phyloP scores from a whole-genome alignment of 2,888 invertebrate species.

The Conchocele bisecta region DNA sequence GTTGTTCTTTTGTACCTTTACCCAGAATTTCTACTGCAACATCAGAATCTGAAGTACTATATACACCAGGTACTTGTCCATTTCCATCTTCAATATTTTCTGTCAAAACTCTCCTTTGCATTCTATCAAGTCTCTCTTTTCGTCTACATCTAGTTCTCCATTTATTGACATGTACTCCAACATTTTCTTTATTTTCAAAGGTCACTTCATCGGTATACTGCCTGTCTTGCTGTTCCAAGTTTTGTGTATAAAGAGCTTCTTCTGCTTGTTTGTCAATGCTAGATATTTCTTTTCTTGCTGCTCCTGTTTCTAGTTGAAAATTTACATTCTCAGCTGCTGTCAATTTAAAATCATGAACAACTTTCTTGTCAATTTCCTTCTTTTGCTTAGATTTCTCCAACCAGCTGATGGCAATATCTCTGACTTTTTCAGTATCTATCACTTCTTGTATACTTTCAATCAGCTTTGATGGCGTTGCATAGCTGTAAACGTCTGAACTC shows the following conservation, averaged over 20 bases:
- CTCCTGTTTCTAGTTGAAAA: background rate
- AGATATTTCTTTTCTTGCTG: background rate
- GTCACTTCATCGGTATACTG: background rate
- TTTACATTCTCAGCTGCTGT: background rate
- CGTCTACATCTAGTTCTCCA: conserved; percentile 26
- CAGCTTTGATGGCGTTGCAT: conserved; percentile 14
- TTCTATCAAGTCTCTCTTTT: conserved; percentile 37
- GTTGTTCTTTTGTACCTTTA: background rate
- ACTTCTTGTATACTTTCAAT: background rate
- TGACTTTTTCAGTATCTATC: too few relatives aligned
- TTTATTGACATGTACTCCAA: background rate
- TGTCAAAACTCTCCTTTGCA: conserved; percentile 9
- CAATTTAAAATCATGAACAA: background rate
- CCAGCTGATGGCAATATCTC: background rate
- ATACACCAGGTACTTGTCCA: background rate
- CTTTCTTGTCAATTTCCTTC: background rate
- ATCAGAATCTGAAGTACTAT: background rate
- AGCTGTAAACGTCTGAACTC: too few relatives aligned
- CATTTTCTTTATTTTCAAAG: background rate
- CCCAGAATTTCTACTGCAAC: background rate
- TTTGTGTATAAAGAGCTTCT: background rate
- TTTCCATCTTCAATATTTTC: background rate
- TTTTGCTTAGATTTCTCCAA: background rate
- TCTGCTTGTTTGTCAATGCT: background rate
- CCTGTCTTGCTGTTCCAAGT: background rate